These are phyloP conservation scores for Drosophila vallismaia DNA, from an alignment of 2,888 invertebrate genomes.

Conservation along the genomic window DNA sequence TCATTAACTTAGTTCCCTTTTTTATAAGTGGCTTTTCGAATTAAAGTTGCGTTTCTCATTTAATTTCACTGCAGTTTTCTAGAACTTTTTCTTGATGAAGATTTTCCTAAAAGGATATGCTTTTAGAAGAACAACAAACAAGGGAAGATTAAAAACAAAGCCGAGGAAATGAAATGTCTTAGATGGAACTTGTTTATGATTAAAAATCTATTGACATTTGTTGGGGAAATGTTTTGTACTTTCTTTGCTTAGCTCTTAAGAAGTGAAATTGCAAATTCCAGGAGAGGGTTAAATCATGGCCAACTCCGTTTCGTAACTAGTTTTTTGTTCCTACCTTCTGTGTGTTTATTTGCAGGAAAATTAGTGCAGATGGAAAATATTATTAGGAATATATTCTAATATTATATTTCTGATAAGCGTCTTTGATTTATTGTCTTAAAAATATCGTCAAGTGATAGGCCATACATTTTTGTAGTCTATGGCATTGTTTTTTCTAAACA, in stretches of 20 bases:
- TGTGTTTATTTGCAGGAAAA: not conserved
- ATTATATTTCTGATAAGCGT: no score
- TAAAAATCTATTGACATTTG: constrained; percentile 55
- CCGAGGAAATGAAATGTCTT: constrained; percentile 22
- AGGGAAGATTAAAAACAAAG: constrained; percentile 4
- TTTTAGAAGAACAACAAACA: constrained; percentile 2
- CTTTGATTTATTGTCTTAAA: no score
- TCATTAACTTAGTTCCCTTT: constrained; percentile 11
- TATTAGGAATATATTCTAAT: not conserved
- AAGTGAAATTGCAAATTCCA: constrained; percentile 12
- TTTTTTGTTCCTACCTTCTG: constrained; percentile 2
- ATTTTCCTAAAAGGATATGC: constrained; percentile 1
- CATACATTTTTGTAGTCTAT: no score
- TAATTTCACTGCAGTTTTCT: not conserved
- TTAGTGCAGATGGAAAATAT: not conserved
- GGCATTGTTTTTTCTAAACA: not conserved
- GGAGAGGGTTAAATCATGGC: no score
- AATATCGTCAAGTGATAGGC: no score
- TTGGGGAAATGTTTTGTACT: not conserved
- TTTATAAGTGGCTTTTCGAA: not conserved
- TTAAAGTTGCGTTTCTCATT: constrained; percentile 1
- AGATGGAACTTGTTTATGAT: constrained; percentile 36
- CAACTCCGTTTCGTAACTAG: constrained; percentile 2
- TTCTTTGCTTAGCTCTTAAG: constrained; percentile 1
- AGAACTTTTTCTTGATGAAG: constrained; percentile 1